Conservation (phyloP, 2,888 invertebrate species). For the Drosophila pseudotakahashii region DNA sequence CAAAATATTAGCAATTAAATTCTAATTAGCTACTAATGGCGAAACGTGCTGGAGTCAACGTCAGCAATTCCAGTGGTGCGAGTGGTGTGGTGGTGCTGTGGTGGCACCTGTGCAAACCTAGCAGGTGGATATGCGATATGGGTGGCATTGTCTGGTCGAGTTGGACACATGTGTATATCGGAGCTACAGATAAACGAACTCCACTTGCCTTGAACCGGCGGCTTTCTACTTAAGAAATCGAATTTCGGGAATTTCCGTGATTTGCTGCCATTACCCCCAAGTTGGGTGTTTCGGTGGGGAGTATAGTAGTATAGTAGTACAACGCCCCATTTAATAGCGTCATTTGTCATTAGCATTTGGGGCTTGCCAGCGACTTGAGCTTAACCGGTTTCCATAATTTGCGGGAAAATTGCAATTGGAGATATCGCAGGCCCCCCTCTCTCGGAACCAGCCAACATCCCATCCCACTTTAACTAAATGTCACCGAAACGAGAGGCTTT, state of each 20-base stretch:
- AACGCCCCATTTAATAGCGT: constrained; percentile 11
- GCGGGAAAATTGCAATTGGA: constrained; percentile 25
- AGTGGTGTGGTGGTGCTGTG: neutral
- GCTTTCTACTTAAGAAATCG: constrained; percentile 14
- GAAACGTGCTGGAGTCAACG: constrained; percentile 48
- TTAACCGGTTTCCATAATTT: constrained; percentile 27
- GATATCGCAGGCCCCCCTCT: constrained; percentile 9
- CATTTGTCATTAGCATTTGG: constrained; percentile 25
- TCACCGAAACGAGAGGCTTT: constrained; percentile 18
- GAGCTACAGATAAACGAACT: constrained; percentile 23
- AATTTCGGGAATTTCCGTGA: constrained; percentile 36
- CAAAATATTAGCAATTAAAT: constrained; percentile 54
- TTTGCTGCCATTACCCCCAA: constrained; percentile 15
- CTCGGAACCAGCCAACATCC: neutral
- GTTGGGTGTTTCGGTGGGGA: neutral
- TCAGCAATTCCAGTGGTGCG: constrained; percentile 22
- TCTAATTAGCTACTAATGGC: constrained; percentile 49
- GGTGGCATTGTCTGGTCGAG: neutral
- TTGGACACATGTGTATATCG: neutral
- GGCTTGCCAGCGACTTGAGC: constrained; percentile 14
- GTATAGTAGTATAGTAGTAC: constrained; percentile 3
- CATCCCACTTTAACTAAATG: constrained; percentile 12
- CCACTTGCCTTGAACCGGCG: constrained; percentile 26
- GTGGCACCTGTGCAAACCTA: constrained; percentile 40
- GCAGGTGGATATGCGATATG: constrained; percentile 4